Evolutionary conservation across 2,113 vertebrate species (phyloP).

Genomic region (Rhea americana): DNA sequence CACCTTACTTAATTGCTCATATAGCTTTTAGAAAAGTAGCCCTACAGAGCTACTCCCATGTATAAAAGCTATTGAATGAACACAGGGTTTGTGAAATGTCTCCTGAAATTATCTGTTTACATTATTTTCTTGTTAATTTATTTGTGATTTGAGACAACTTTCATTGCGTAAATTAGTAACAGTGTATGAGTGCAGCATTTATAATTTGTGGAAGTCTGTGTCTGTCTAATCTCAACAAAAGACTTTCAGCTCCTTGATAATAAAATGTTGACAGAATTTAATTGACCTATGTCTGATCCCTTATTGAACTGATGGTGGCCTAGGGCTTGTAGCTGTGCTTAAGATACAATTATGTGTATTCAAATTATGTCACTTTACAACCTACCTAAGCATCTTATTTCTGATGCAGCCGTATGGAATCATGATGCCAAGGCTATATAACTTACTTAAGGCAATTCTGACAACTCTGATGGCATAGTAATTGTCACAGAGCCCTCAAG

Average conservation of each 20-base stretch:
- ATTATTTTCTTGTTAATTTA: background rate
- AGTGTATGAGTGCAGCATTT: background rate
- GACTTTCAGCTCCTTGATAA: background rate
- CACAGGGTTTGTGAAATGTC: background rate
- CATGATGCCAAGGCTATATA: constrained; percentile 55
- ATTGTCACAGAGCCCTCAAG: constrained; percentile 72
- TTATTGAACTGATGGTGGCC: constrained; percentile 7
- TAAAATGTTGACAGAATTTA: constrained; percentile 32
- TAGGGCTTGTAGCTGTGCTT: constrained; percentile 31
- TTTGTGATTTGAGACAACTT: background rate
- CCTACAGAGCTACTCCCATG: background rate
- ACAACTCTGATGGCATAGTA: constrained; percentile 63
- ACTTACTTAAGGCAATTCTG: constrained; percentile 68
- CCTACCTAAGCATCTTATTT: constrained; percentile 68
- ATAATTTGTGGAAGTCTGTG: background rate
- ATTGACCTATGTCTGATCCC: constrained; percentile 51
- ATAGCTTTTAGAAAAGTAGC: background rate
- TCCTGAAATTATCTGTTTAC: background rate
- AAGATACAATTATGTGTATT: constrained; percentile 41
- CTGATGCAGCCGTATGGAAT: constrained; percentile 70
- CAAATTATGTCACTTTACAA: constrained; percentile 44
- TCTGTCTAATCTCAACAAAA: constrained; percentile 29
- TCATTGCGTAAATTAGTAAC: background rate
- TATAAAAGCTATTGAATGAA: background rate
- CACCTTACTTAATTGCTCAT: background rate